Percentiles rank a stretch among this genome's conserved stretches.
Conservation (phyloP, 2,113 vertebrate species). For the Ivindomyrus marchei region DNA sequence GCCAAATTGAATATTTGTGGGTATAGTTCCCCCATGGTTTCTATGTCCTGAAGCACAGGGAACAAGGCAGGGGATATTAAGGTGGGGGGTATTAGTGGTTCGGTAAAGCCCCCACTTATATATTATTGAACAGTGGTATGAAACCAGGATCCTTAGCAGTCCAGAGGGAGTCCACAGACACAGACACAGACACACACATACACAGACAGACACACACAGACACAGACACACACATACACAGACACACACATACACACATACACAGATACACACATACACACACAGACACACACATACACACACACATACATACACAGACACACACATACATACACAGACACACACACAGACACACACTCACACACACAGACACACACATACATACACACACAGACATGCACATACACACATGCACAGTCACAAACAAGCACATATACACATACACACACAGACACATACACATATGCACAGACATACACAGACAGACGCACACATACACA, state of each 20-base stretch:
- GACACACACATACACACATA: accelerated
- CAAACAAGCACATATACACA: no score
- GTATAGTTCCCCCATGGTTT: background rate
- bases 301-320: no score
- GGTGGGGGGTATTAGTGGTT: background rate
- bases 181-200: background rate
- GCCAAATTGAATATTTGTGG: background rate
- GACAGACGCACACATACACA: no score
- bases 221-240: no score
- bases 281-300: no score
- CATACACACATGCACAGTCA: no score
- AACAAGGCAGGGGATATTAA: background rate
- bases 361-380: no score
- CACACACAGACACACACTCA: no score
- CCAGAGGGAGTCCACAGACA: background rate
- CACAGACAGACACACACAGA: background rate
- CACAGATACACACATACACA: no score
- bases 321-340: no score
- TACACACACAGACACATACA: background rate
- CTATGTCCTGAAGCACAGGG: background rate
- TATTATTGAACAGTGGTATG: background rate
- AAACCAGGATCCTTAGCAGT: background rate
- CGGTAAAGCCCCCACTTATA: background rate
- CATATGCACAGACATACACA: no score
- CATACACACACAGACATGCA: no score